Conservation (phyloP, 37 sponge, comb jelly and placozoan species). For the Dysidea cf. avara region DNA sequence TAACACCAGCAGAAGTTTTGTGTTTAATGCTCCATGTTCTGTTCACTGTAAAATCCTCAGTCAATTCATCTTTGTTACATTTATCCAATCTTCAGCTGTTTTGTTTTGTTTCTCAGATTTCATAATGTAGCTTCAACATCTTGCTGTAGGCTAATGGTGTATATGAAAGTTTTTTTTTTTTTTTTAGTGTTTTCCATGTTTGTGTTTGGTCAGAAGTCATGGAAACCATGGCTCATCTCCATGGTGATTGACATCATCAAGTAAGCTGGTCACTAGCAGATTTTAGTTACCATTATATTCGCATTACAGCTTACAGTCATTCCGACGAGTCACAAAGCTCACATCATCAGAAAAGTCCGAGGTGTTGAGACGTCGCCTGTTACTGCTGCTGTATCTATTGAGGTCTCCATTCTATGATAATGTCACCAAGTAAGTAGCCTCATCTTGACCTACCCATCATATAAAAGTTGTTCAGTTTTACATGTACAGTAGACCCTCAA, state of each 20-base stretch:
- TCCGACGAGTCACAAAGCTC: too few relatives aligned
- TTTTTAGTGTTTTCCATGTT: conserved; percentile 70
- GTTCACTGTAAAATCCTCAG: too few relatives aligned
- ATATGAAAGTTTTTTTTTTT: conserved; percentile 2
- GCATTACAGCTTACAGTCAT: neutral
- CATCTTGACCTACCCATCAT: too few relatives aligned
- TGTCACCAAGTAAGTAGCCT: conserved; percentile 66
- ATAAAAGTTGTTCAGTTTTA: too few relatives aligned
- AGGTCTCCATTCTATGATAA: conserved; percentile 77
- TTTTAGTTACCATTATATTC: neutral
- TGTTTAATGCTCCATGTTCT: too few relatives aligned
- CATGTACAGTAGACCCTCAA: too few relatives aligned
- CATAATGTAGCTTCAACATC: too few relatives aligned
- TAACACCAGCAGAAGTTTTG: too few relatives aligned
- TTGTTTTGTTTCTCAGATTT: too few relatives aligned
- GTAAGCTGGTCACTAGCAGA: conserved; percentile 1
- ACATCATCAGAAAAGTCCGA: conserved; percentile 35
- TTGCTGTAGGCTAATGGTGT: too few relatives aligned
- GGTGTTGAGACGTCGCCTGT: conserved; percentile 38
- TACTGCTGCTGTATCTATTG: conserved; percentile 68
- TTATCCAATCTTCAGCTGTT: too few relatives aligned
- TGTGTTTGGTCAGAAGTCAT: conserved; percentile 53
- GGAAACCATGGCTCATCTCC: conserved; percentile 80
- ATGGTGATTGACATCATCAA: conserved; percentile 54
- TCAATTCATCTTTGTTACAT: too few relatives aligned